Percentiles rank a stretch among this genome's conserved stretches.
Evolutionary conservation across 2,888 invertebrate species (phyloP).

Genomic region (Mythimna ferrago): DNA sequence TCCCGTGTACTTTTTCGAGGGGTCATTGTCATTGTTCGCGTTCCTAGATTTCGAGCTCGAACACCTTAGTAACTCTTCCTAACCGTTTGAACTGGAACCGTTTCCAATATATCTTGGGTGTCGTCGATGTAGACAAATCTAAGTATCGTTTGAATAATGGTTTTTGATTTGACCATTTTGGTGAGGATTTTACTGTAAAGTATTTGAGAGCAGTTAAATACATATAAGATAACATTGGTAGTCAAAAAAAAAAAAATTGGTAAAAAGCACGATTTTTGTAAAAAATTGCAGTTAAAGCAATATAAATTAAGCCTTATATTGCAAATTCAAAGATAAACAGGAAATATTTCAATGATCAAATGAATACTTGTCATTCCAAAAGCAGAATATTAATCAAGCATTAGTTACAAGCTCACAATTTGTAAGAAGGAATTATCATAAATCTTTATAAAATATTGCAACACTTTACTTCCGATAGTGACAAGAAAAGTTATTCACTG

Average conservation of each 20-base stretch:
- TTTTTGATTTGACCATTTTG: constrained; percentile 47
- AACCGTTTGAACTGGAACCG: constrained; percentile 63
- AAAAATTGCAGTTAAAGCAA: neutral
- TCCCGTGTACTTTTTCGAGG: constrained; percentile 28
- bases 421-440: no score
- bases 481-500: constrained; percentile 29
- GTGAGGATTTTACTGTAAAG: constrained; percentile 27
- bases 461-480: constrained; percentile 32
- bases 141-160: constrained; percentile 60
- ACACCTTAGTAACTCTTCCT: constrained; percentile 64
- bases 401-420: constrained; percentile 14
- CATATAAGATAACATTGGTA: neutral
- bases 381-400: constrained; percentile 26
- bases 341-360: constrained; percentile 2
- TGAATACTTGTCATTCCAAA: neutral
- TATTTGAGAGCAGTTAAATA: constrained; percentile 17
- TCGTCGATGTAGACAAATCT: constrained; percentile 58
- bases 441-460: constrained; percentile 36
- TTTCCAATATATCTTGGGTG: constrained; percentile 61
- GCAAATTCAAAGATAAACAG: neutral
- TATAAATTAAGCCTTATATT: neutral
- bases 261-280: neutral
- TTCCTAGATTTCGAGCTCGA: constrained; percentile 62
- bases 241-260: neutral
- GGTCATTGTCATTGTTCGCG: constrained; percentile 61